Conservation (phyloP, 64 coral and sea anemone species). For the Trachythela sp. region DNA sequence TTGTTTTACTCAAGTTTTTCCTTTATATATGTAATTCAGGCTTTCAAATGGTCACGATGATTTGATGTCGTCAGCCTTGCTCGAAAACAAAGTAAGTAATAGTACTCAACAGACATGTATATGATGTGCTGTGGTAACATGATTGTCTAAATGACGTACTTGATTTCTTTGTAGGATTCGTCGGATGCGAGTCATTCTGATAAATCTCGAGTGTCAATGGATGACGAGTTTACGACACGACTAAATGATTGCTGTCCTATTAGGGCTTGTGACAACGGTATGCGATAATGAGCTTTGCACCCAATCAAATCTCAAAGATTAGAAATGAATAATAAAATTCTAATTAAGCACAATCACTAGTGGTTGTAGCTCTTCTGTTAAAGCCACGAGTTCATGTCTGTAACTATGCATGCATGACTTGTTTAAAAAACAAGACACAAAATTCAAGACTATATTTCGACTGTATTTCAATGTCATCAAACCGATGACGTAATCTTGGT, state of each 20-base stretch:
- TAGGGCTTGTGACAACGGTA: constrained; percentile 16
- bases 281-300: neutral
- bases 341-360: no score
- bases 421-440: no score
- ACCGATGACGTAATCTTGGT: no score
- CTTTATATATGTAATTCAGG: neutral
- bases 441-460: no score
- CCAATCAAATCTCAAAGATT: no score
- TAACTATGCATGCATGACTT: no score
- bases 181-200: constrained; percentile 5
- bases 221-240: neutral
- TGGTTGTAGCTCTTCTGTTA: no score
- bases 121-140: neutral
- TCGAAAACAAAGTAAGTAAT: neutral
- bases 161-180: neutral
- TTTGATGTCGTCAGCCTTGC: neutral
- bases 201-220: neutral
- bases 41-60: neutral
- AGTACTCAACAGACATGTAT: neutral
- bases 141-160: neutral
- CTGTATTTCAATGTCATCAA: no score
- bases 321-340: neutral
- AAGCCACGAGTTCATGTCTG: no score
- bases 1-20: no score
- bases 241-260: constrained; percentile 20